Percentiles rank a stretch among this genome's conserved stretches.
phyloP scores from a whole-genome alignment of 1,140 invertebrate genomes.

The Cardiocondyla obscurior region DNA sequence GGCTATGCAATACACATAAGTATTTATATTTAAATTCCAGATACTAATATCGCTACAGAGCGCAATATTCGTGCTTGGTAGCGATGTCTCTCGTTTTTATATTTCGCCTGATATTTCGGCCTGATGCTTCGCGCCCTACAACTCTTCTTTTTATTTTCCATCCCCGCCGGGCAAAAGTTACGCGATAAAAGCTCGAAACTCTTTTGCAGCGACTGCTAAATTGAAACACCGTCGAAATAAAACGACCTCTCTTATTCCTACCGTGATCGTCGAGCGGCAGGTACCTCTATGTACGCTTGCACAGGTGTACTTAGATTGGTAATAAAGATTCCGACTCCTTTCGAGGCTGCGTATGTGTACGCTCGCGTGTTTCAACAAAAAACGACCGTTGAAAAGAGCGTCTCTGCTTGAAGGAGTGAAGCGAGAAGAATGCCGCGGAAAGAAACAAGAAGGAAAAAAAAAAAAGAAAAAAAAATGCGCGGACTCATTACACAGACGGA shows the following conservation, averaged over 20 bases:
- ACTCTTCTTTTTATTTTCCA: slow-evolving; percentile 63
- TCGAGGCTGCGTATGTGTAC: slow-evolving; percentile 11
- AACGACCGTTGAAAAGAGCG: slow-evolving; percentile 12
- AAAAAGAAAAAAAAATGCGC: not conserved
- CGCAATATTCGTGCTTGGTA: slow-evolving; percentile 52
- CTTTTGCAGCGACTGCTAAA: slow-evolving; percentile 68
- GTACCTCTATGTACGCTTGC: not conserved
- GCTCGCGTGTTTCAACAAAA: not conserved
- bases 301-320: slow-evolving; percentile 18
- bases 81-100: slow-evolving; percentile 51
- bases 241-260: slow-evolving; percentile 33
- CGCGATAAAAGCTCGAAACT: slow-evolving; percentile 73
- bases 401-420: not conserved
- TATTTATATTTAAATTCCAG: slow-evolving; percentile 15
- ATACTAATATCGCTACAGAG: slow-evolving; percentile 1
- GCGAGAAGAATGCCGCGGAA: not conserved
- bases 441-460: not conserved
- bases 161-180: slow-evolving; percentile 60
- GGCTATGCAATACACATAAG: not conserved
- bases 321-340: slow-evolving; percentile 49
- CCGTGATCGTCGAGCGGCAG: not conserved
- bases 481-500: slow-evolving; percentile 11
- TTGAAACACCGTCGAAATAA: slow-evolving; percentile 73
- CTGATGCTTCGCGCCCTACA: not conserved
- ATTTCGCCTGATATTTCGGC: slow-evolving; percentile 31